Conservation (phyloP, 2,797 vertebrate genomes). For the Geotrypetes seraphini region DNA sequence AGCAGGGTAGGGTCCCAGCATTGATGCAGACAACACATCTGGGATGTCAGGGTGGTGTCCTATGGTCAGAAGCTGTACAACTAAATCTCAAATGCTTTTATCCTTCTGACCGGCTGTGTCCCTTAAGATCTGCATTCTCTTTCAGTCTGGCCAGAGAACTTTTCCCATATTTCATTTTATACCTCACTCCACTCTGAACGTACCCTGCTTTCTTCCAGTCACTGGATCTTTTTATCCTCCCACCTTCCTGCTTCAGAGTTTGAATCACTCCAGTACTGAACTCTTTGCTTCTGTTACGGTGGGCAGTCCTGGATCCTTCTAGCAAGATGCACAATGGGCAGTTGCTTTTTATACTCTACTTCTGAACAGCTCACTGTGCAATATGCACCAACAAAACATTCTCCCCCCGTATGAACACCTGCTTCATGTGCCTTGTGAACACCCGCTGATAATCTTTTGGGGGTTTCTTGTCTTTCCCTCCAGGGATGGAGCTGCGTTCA, state of each 20-base stretch:
- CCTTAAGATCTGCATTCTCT: too few species aligned
- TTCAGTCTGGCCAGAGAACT: neutral
- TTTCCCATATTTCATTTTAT: neutral
- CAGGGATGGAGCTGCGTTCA: too few species aligned
- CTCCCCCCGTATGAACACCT: constrained; percentile 93
- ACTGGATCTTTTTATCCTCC: constrained; percentile 14
- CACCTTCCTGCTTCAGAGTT: constrained; percentile 4
- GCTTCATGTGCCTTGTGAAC: constrained; percentile 84
- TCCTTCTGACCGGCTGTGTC: too few species aligned
- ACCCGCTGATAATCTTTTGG: constrained; percentile 78
- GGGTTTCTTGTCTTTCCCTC: too few species aligned
- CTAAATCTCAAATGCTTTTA: too few species aligned
- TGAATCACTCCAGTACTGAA: too few species aligned
- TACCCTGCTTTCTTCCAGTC: too few species aligned
- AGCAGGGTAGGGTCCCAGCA: too few species aligned
- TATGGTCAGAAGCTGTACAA: too few species aligned
- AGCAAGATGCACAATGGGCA: constrained; percentile 22
- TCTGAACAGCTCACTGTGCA: constrained; percentile 53
- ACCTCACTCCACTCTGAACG: constrained; percentile 8
- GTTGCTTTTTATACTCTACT: constrained; percentile 29
- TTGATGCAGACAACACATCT: too few species aligned
- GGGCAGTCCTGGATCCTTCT: constrained; percentile 2
- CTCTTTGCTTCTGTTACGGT: neutral
- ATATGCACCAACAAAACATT: constrained; percentile 84
- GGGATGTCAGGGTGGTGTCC: too few species aligned